Evolutionary conservation across 2,113 vertebrate genomes (phyloP), one percentile per base, ranked within the genome.

Genomic region (Platycercus adscitus): DNA sequence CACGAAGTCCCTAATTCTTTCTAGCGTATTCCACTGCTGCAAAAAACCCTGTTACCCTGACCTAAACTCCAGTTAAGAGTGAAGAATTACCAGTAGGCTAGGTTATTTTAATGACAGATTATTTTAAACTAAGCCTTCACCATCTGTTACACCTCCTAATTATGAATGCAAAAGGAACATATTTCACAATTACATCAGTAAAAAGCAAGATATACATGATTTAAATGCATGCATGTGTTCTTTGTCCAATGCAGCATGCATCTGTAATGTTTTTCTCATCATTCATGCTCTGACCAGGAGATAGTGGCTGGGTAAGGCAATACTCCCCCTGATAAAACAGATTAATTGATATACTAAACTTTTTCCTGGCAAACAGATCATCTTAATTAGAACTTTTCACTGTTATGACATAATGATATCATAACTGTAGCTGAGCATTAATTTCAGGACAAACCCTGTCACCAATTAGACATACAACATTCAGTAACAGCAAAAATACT

Each of bases 171-270:
- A 97, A 98, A 98, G 97, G 98, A 98, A 98, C 98, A 98, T 98
- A 98, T 98, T 98, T 98, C 98, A 98, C 98, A 98, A 98, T 98
- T 98, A 98, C 98, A 98, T 98, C 98, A 98, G 98, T 98, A 98
- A 98, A 98, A 98, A 98, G 98, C 97, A 98, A 98, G 98, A 97
- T 97, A 98, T 96, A 97, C 96, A 96, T 98, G 97, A 98, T 98
- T 98, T 98, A 98, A 98, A 98, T 97, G 97, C 97, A 95, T 89
- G 94, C 95, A 84, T 95, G 98, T 97, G 96, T 97, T 98, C 96
- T 96, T 90, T 95, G 97, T 97, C 97, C 96, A 97, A 98, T 97
- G 96, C 95, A 96, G 96, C 58, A 53, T 56, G 95, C 98, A 98
- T 98, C 97, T 98, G 97, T 95, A 97, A 98, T 97, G 90, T 88